These are phyloP conservation scores for Percopsis transmontana DNA, from an alignment of 2,113 vertebrate species.

Conservation along the genomic window DNA sequence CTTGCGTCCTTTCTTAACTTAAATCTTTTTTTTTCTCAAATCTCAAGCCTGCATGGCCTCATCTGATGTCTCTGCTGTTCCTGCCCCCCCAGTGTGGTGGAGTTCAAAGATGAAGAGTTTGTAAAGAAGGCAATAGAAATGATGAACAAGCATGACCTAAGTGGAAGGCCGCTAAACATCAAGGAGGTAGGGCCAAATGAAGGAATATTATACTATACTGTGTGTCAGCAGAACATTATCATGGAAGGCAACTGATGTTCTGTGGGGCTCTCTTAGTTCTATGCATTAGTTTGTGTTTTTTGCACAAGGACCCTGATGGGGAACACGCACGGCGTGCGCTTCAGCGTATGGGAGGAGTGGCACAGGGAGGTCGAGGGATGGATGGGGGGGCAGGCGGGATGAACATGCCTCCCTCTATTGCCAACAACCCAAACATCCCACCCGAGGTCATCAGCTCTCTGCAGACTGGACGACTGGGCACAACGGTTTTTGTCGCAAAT, in stretches of 20 bases:
- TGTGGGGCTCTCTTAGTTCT: neutral
- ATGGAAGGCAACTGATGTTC: neutral
- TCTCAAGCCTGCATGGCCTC: neutral
- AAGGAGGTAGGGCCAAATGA: slow-evolving; percentile 85
- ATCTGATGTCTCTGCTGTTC: slow-evolving; percentile 16
- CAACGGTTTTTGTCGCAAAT: slow-evolving; percentile 96
- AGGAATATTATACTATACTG: too few species aligned
- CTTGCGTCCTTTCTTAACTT: neutral
- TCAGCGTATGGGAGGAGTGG: slow-evolving; percentile 85
- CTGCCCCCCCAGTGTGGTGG: slow-evolving; percentile 86
- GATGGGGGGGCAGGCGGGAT: slow-evolving; percentile 87
- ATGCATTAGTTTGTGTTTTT: slow-evolving; percentile 3
- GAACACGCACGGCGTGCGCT: slow-evolving; percentile 93
- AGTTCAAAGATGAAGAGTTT: slow-evolving; percentile 99
- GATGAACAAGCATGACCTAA: slow-evolving; percentile 97
- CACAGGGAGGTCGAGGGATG: slow-evolving; percentile 82
- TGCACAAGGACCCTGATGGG: slow-evolving; percentile 90
- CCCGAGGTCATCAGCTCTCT: slow-evolving; percentile 92
- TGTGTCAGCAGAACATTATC: neutral
- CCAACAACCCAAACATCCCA: slow-evolving; percentile 98
- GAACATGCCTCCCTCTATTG: slow-evolving; percentile 91
- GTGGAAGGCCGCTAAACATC: slow-evolving; percentile 95
- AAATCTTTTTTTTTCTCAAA: neutral
- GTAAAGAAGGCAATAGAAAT: slow-evolving; percentile 94
- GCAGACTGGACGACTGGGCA: slow-evolving; percentile 92